Evolutionary conservation across 2,113 vertebrate genomes (phyloP).

Genomic region (Edolisoma coerulescens): DNA sequence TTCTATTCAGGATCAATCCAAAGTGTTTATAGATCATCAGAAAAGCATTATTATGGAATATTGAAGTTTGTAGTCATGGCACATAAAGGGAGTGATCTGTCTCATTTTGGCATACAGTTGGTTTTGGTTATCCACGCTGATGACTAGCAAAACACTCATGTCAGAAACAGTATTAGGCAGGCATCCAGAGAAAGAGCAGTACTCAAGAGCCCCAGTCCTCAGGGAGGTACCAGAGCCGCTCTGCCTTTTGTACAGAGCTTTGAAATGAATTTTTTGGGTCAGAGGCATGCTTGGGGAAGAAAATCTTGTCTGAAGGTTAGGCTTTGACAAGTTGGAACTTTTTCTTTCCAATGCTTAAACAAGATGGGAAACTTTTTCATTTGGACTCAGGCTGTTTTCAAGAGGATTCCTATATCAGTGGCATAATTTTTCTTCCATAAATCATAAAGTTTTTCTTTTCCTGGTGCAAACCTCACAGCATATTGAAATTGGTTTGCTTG

Average conservation of each 20-base stretch:
- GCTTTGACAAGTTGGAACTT: background rate
- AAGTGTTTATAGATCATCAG: background rate
- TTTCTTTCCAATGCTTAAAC: background rate
- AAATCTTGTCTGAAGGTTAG: background rate
- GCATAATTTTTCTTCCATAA: background rate
- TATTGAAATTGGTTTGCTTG: background rate
- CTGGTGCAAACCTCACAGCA: background rate
- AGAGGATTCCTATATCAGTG: background rate
- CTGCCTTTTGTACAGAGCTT: background rate
- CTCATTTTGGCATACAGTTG: background rate
- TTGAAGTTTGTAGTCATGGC: background rate
- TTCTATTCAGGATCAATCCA: background rate
- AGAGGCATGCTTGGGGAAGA: background rate
- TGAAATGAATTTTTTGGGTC: background rate
- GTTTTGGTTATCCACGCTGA: background rate
- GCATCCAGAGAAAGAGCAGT: background rate
- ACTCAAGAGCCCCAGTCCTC: background rate
- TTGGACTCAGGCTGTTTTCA: background rate
- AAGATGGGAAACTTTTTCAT: background rate
- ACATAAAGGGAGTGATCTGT: background rate
- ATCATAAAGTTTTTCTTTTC: background rate
- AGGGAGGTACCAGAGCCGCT: background rate
- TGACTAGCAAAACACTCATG: background rate
- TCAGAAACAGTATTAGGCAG: background rate
- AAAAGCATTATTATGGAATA: background rate